phyloP scores from a whole-genome alignment of 2,113 vertebrate genomes.

The Motacilla alba region DNA sequence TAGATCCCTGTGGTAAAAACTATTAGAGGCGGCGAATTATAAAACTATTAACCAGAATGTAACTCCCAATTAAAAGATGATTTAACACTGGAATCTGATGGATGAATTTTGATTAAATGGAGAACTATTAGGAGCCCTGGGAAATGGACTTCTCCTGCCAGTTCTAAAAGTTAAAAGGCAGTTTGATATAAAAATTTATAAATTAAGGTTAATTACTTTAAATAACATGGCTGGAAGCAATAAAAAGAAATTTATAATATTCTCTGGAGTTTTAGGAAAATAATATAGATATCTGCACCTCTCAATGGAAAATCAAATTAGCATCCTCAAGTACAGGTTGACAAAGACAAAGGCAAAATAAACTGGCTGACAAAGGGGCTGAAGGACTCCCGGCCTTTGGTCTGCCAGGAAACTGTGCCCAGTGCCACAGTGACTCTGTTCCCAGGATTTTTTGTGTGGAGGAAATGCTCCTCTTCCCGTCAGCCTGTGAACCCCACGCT shows the following conservation, averaged over 20 bases:
- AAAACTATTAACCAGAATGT: conserved; percentile 99
- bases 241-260: conserved; percentile 83
- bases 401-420: not conserved
- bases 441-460: not conserved
- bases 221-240: conserved; percentile 93
- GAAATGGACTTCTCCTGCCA: conserved; percentile 87
- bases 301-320: conserved; percentile 67
- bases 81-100: conserved; percentile 99
- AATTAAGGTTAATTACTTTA: conserved; percentile 99
- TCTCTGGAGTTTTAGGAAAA: conserved; percentile 85
- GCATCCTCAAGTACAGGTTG: conserved; percentile 51
- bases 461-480: not conserved
- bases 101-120: conserved; percentile 99
- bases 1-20: conserved; percentile 96
- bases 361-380: conserved; percentile 10
- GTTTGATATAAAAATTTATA: conserved; percentile 96
- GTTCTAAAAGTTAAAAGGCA: conserved; percentile 91
- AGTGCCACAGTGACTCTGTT: not conserved
- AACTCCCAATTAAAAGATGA: conserved; percentile 99
- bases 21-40: conserved; percentile 97
- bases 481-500: not conserved
- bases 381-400: not conserved
- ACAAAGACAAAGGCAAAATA: conserved; percentile 49
- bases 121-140: conserved; percentile 95
- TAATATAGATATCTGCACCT: conserved; percentile 73